Evolutionary conservation across 1,140 invertebrate genomes (phyloP).

Genomic region (Agrilus planipennis): DNA sequence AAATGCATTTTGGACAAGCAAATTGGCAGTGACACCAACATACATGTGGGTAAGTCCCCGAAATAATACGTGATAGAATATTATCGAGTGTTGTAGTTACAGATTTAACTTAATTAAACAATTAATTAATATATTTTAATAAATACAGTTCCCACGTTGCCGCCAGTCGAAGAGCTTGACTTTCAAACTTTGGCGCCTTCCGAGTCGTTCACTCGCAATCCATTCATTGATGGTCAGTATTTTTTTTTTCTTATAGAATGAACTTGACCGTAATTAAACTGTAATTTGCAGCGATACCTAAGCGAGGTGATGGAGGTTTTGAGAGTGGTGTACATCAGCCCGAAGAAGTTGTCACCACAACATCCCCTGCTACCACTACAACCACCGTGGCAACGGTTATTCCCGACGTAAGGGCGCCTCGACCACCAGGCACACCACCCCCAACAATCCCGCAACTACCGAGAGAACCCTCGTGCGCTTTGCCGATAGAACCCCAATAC

Average conservation of each 20-base stretch:
- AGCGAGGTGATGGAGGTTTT: slow-evolving; percentile 24
- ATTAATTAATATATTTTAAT: neutral
- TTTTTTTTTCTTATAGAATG: neutral
- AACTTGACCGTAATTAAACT: too few species aligned
- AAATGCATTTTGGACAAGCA: slow-evolving; percentile 39
- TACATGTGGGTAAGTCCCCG: slow-evolving; percentile 17
- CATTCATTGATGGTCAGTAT: slow-evolving; percentile 3
- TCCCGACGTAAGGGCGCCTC: neutral
- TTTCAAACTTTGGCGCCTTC: slow-evolving; percentile 12
- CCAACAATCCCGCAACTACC: neutral
- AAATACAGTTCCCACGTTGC: slow-evolving; percentile 13
- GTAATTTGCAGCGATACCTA: slow-evolving; percentile 6
- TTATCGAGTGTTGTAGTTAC: neutral
- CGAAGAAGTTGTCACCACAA: neutral
- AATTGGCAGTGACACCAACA: slow-evolving; percentile 19
- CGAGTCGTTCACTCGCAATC: slow-evolving; percentile 18
- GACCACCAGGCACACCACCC: slow-evolving; percentile 2
- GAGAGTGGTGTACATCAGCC: slow-evolving; percentile 3
- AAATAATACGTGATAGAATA: neutral
- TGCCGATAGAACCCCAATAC: slow-evolving; percentile 32
- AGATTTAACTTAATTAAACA: neutral
- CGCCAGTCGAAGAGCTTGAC: slow-evolving; percentile 18
- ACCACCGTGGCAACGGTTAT: neutral
- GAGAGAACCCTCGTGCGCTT: slow-evolving; percentile 34
- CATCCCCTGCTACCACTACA: neutral